Percentiles rank a stretch among this genome's conserved stretches.
Conservation (phyloP, 2,888 invertebrate species). For the Caenorhabditis sp. region DNA sequence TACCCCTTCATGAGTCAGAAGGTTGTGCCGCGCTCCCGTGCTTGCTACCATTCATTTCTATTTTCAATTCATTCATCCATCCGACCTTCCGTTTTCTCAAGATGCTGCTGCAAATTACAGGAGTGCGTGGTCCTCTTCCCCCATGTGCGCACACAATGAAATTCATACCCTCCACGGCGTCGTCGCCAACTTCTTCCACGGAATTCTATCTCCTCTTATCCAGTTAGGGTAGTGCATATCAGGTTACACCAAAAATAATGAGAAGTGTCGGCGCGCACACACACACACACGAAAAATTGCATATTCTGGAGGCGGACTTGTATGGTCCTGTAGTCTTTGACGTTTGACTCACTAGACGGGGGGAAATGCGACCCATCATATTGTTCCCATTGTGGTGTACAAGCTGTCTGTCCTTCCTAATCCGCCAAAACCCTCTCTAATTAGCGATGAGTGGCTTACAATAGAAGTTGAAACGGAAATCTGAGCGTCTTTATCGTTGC, state of each 20-base stretch:
- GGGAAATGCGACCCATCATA: constrained; percentile 49
- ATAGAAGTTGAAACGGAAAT: constrained; percentile 59
- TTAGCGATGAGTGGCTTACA: constrained; percentile 56
- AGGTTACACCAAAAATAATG: constrained; percentile 49
- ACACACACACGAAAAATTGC: background rate
- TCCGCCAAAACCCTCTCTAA: constrained; percentile 46
- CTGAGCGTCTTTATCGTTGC: constrained; percentile 40
- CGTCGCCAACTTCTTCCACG: constrained; percentile 30
- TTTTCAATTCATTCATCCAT: no score
- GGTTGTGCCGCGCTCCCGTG: no score
- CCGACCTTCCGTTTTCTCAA: no score
- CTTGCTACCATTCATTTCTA: no score
- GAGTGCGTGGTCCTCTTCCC: no score
- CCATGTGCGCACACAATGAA: constrained; percentile 41
- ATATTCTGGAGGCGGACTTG: no score
- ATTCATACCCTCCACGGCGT: constrained; percentile 50
- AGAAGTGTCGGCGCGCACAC: constrained; percentile 25
- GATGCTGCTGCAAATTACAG: no score
- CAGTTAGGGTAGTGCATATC: constrained; percentile 48
- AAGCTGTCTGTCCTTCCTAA: constrained; percentile 48
- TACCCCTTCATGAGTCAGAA: no score
- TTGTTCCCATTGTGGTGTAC: constrained; percentile 50
- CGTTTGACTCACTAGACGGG: constrained; percentile 16
- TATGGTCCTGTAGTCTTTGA: no score
- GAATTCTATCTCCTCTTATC: constrained; percentile 57